These are phyloP conservation scores for Synaphobranchus kaupii DNA, from an alignment of 2,797 vertebrate genomes.

Conservation along the genomic window DNA sequence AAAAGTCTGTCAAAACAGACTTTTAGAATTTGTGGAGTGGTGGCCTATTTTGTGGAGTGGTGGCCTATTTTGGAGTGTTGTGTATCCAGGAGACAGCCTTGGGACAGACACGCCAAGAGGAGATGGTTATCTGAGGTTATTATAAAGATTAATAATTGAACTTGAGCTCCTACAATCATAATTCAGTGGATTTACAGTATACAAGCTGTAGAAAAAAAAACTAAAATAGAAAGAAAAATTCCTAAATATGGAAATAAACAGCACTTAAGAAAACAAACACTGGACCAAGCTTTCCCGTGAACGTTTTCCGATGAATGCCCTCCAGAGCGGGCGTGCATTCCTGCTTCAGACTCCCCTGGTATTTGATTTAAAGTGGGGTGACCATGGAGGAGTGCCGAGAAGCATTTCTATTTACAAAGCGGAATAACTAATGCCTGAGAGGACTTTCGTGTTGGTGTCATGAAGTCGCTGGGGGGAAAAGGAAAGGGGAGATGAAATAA, in stretches of 20 bases:
- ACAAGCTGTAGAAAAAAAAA: background rate
- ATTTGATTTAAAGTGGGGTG: conserved; percentile 16
- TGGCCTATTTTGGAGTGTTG: conserved; percentile 12
- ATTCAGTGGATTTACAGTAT: conserved; percentile 5
- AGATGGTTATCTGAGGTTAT: conserved; percentile 19
- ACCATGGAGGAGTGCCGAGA: background rate
- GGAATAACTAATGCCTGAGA: background rate
- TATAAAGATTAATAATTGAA: conserved; percentile 1
- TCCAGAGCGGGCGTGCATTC: background rate
- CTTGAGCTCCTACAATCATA: background rate
- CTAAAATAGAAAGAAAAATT: background rate
- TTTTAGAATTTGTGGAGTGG: background rate
- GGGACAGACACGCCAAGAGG: background rate
- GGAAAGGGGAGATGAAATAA: background rate
- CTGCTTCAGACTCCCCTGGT: background rate
- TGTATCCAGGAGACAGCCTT: conserved; percentile 11
- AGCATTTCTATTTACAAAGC: conserved; percentile 21
- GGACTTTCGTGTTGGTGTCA: conserved; percentile 14
- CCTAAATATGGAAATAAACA: conserved; percentile 20
- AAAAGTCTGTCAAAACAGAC: background rate
- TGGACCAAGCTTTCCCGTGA: background rate
- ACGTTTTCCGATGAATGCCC: background rate
- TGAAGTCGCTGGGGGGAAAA: background rate
- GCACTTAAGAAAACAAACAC: background rate
- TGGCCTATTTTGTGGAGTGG: background rate